phyloP scores from a whole-genome alignment of 2,113 vertebrate species.

The Sphaerodactylus townsendi region DNA sequence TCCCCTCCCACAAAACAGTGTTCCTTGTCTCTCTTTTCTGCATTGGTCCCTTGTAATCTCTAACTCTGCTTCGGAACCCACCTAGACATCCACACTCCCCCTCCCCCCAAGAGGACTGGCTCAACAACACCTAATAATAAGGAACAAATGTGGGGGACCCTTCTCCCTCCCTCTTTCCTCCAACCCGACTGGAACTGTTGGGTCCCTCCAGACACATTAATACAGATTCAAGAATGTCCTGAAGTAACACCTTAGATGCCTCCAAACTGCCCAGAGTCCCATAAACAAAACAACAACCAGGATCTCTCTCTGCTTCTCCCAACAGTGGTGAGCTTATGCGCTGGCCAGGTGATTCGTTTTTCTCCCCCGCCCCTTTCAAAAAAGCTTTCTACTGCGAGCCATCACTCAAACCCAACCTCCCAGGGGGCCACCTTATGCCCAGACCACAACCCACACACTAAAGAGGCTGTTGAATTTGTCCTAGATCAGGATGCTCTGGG shows the following conservation, averaged over 20 bases:
- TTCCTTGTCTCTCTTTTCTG: background rate
- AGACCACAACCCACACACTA: background rate
- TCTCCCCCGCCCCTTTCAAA: constrained; percentile 31
- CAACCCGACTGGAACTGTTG: background rate
- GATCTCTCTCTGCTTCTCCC: background rate
- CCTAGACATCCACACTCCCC: too few relatives aligned
- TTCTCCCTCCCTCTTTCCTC: background rate
- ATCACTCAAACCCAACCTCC: background rate
- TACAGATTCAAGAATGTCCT: background rate
- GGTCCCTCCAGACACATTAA: background rate
- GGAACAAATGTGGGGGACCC: fast-evolving
- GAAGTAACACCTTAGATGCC: background rate
- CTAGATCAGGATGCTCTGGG: background rate
- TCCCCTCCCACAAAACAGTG: too few relatives aligned
- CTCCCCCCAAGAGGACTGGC: background rate
- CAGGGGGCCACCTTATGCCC: background rate
- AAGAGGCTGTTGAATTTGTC: background rate
- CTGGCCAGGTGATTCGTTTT: constrained; percentile 61
- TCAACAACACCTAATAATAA: fast-evolving
- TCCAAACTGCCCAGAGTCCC: background rate
- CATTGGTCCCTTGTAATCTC: background rate
- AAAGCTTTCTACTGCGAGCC: constrained; percentile 34
- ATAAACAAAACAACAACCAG: background rate
- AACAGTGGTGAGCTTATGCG: constrained; percentile 7
- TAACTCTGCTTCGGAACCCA: background rate